Evolutionary conservation across 2,888 invertebrate genomes (phyloP).

Genomic region (Sinopyrophorus schimmeli): DNA sequence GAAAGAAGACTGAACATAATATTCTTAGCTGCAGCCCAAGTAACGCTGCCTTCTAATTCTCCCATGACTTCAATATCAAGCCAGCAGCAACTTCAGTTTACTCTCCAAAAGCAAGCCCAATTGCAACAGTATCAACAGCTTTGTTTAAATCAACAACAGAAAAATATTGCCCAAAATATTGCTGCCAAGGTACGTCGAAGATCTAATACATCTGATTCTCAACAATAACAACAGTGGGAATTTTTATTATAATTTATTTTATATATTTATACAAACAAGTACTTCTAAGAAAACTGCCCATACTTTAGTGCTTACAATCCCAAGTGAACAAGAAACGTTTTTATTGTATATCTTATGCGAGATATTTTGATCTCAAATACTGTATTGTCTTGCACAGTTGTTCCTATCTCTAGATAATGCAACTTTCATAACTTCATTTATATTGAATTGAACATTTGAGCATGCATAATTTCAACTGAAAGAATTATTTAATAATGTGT

Average conservation of each 20-base stretch:
- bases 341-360: slow-evolving; percentile 30
- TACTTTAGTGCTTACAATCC: slow-evolving; percentile 19
- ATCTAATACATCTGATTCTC: slow-evolving; percentile 51
- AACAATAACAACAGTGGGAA: slow-evolving; percentile 42
- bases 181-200: slow-evolving; percentile 50
- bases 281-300: slow-evolving; percentile 28
- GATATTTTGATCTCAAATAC: slow-evolving; percentile 46
- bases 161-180: slow-evolving; percentile 40
- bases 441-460: neutral
- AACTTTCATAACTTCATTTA: neutral
- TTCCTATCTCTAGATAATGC: slow-evolving; percentile 19
- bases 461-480: neutral
- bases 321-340: slow-evolving; percentile 6
- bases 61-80: slow-evolving; percentile 39
- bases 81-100: slow-evolving; percentile 43
- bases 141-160: slow-evolving; percentile 48
- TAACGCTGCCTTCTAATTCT: slow-evolving; percentile 43
- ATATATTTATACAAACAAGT: slow-evolving; percentile 23
- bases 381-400: slow-evolving; percentile 47
- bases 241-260: slow-evolving; percentile 26
- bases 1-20: slow-evolving; percentile 35
- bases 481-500: neutral
- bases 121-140: slow-evolving; percentile 52
- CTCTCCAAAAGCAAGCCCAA: slow-evolving; percentile 49
- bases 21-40: slow-evolving; percentile 46